phyloP scores from a whole-genome alignment of 2,797 vertebrate genomes.

The Decapterus maruadsi region DNA sequence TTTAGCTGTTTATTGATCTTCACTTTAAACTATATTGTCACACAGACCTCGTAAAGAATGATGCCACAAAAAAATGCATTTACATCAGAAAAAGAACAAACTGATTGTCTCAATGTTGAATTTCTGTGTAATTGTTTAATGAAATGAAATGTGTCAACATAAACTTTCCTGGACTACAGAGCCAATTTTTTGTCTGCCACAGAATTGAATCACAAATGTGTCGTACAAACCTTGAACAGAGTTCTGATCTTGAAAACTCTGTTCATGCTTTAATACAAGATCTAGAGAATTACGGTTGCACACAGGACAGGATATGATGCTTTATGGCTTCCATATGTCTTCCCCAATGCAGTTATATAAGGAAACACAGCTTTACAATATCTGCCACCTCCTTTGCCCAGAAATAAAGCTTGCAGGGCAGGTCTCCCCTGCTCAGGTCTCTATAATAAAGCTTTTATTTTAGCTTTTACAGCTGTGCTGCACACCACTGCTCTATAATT shows the following conservation, averaged over 20 bases:
- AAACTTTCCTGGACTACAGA: neutral
- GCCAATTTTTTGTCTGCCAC: neutral
- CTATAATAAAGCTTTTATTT: constrained; percentile 75
- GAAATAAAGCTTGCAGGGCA: constrained; percentile 48
- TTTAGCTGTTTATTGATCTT: no score
- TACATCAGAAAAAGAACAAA: no score
- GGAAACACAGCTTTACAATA: constrained; percentile 26
- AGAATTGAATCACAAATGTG: neutral
- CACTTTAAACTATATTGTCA: no score
- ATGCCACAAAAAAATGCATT: no score
- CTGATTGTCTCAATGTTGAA: neutral
- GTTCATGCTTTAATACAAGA: neutral
- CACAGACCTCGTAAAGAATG: no score
- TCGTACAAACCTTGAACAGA: neutral
- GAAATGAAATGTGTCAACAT: neutral
- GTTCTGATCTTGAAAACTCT: no score
- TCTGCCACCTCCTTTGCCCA: constrained; percentile 40
- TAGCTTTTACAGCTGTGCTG: constrained; percentile 73
- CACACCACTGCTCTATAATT: constrained; percentile 76
- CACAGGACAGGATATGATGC: neutral
- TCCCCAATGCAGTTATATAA: neutral
- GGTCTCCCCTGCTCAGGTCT: constrained; percentile 63
- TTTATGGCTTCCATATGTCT: constrained; percentile 17
- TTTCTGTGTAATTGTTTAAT: neutral
- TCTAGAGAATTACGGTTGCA: neutral